A percentile compares a stretch with the other conserved stretches of the same genome.
phyloP scores from a whole-genome alignment of 1,140 invertebrate species.

The Drosophila aff. region DNA sequence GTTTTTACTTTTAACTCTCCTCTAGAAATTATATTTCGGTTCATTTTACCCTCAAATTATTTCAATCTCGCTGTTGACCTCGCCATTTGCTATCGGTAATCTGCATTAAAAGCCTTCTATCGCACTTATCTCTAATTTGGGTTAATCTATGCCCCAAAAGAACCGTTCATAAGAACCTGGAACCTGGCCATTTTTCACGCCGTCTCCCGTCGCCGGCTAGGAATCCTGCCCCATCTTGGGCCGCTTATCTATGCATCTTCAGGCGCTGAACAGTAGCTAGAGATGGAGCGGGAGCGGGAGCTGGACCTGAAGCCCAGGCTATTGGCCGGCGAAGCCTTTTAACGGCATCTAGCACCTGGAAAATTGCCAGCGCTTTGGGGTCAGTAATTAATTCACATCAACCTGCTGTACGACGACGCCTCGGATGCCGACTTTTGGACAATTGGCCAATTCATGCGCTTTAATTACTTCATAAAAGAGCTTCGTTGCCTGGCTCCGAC shows the following conservation, averaged over 20 bases:
- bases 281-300: conserved; percentile 11
- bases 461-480: conserved; percentile 81
- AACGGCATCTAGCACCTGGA: conserved; percentile 69
- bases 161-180: conserved; percentile 28
- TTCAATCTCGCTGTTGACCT: conserved; percentile 10
- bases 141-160: conserved; percentile 54
- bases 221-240: conserved; percentile 34
- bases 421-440: conserved; percentile 33
- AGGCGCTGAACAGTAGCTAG: conserved; percentile 58
- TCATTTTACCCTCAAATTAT: conserved; percentile 4
- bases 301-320: conserved; percentile 2
- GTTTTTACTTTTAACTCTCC: not conserved
- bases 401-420: conserved; percentile 47
- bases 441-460: conserved; percentile 82
- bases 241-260: conserved; percentile 66
- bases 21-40: not conserved
- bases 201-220: not conserved
- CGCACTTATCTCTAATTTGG: conserved; percentile 48
- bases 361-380: conserved; percentile 71
- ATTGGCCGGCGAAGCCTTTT: conserved; percentile 47
- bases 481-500: conserved; percentile 36
- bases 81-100: conserved; percentile 25
- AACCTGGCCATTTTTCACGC: conserved; percentile 3
- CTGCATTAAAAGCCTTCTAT: conserved; percentile 27
- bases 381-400: conserved; percentile 82